Conservation (phyloP, 2,797 vertebrate genomes). For the Heterohyrax brucei region DNA sequence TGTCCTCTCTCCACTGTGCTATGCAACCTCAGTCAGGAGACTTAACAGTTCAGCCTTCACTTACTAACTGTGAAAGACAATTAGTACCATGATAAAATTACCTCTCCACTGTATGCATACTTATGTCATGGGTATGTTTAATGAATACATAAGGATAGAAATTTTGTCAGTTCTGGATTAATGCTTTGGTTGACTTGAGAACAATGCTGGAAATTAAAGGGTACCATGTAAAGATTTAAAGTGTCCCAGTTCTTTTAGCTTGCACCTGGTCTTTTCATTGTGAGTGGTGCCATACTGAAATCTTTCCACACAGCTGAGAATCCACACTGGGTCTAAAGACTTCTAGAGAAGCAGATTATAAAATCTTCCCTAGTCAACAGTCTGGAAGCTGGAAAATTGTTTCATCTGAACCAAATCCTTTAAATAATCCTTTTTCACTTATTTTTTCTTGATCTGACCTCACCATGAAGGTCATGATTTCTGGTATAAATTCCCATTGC, state of each 20-base stretch:
- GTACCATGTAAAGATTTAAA: not conserved
- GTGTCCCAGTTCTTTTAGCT: not conserved
- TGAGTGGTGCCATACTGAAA: not conserved
- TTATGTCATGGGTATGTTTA: conserved; percentile 10
- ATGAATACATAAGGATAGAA: conserved; percentile 60
- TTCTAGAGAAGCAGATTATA: conserved; percentile 8
- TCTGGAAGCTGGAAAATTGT: not conserved
- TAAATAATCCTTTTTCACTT: not conserved
- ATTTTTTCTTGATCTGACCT: not conserved
- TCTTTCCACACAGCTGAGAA: not conserved
- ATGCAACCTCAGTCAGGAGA: conserved; percentile 29
- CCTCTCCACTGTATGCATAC: not conserved
- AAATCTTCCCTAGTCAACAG: not conserved
- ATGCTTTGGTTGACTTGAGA: conserved; percentile 64
- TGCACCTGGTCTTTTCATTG: not conserved
- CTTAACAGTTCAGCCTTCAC: conserved; percentile 48
- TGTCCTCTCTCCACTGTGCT: conserved; percentile 57
- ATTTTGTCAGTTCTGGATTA: conserved; percentile 56
- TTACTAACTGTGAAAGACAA: conserved; percentile 64
- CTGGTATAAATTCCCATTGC: not conserved
- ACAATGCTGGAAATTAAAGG: conserved; percentile 48
- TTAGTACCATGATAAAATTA: conserved; percentile 51
- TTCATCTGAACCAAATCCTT: conserved; percentile 18
- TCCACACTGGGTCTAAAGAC: not conserved
- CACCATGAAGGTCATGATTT: not conserved